Evolutionary conservation across 2,113 vertebrate species (phyloP), one percentile per base, ranked within the genome.

Genomic region (Apodemus sylvaticus): DNA sequence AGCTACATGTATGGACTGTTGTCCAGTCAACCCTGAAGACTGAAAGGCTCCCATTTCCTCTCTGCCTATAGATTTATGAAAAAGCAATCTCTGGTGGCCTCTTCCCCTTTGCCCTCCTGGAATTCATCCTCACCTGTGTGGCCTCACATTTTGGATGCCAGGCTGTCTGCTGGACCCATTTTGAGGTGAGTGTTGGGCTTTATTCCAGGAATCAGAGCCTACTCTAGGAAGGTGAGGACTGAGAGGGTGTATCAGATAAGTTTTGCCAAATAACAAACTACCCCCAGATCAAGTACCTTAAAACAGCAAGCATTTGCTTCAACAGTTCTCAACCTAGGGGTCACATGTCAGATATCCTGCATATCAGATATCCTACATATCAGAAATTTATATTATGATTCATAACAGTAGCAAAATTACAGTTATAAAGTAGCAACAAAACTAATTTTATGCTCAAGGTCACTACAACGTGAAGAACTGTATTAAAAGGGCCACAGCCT

Each of bases 71-170:
- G 94, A 0, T 0, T 6, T 3, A 5, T 39, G 0, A 8, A 2
- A 79, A 42, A 1, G 51, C 12, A 9, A 8, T 42, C 31, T 13
- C 19, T 7, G 89, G 82, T 9, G 1, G 45, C 48, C 36, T 95
- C 45, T 48, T 95, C 29, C 94, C 90, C 68, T 93, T 95, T 1
- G 5, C 31, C 58, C 12, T 93, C 45, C 77, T 93, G 68, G 94
- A 95, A 86, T 93, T 89, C 68, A 39, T 92, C 68, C 58, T 95
- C 94, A 89, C 94, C 26, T 92, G 94, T 66, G 20, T 55, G n/a
- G 53, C 42, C 73, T 92, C 94, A 10, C 76, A 89, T 76, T 92
- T 92, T 58, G 94, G 94, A 29, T 95, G 94, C 58, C 76, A 92
- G 77, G 90, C 85, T 88, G 68, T 39, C 55, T 92, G 94, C 77